Evolutionary conservation across 2,888 invertebrate species (phyloP).

Genomic region (Exocentrus adspersus): DNA sequence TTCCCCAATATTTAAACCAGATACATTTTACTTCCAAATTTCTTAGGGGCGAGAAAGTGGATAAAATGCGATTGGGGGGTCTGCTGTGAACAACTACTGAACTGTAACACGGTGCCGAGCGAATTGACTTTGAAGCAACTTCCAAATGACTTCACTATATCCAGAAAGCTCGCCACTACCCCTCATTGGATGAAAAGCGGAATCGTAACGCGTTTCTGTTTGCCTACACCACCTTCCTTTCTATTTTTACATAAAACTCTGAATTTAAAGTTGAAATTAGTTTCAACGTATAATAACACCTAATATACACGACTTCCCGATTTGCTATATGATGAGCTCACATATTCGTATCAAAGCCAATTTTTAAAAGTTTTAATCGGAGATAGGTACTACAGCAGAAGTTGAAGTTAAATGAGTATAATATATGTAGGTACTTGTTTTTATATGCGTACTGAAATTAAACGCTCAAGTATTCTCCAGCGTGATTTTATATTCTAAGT

Average conservation of each 20-base stretch:
- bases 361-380: too few species aligned
- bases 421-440: too few species aligned
- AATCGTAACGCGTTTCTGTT: constrained; percentile 44
- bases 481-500: too few species aligned
- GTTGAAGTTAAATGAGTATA: too few species aligned
- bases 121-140: constrained; percentile 51
- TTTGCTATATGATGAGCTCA: too few species aligned
- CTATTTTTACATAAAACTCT: constrained; percentile 13
- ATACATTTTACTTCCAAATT: constrained; percentile 51
- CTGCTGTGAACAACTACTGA: constrained; percentile 45
- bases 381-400: too few species aligned
- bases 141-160: constrained; percentile 50
- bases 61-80: constrained; percentile 35
- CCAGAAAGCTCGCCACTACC: constrained; percentile 26
- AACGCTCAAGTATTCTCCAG: too few species aligned
- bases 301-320: not conserved
- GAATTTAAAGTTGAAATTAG: constrained; percentile 18
- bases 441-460: too few species aligned
- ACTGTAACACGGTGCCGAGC: constrained; percentile 47
- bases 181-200: constrained; percentile 43
- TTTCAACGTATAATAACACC: constrained; percentile 17
- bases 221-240: constrained; percentile 44
- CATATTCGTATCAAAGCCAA: too few species aligned
- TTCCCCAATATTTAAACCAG: too few species aligned
- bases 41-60: constrained; percentile 44